Evolutionary conservation across 2,888 invertebrate genomes (phyloP).

Genomic region (Lasioglossum villosulum): DNA sequence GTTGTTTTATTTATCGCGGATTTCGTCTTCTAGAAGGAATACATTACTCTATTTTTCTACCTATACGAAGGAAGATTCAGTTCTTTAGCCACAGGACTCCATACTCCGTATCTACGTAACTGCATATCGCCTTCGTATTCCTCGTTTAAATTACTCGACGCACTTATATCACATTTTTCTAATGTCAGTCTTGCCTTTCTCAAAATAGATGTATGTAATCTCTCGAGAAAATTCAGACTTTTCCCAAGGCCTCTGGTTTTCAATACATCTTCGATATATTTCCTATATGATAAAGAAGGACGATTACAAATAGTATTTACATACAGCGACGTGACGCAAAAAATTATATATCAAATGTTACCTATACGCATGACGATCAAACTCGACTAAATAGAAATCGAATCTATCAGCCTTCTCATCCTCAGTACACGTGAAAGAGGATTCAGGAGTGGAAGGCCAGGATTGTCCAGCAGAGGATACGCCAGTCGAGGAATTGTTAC

Average conservation of each 20-base stretch:
- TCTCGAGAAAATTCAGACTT: conserved; percentile 92
- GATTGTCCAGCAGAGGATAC: conserved; percentile 71
- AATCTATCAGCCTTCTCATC: conserved; percentile 73
- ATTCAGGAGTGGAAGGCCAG: conserved; percentile 76
- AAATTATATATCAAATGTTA: conserved; percentile 45
- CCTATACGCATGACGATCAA: conserved; percentile 80
- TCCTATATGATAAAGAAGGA: conserved; percentile 85
- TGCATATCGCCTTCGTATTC: conserved; percentile 85
- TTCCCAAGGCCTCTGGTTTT: conserved; percentile 95
- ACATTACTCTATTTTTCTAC: conserved; percentile 54
- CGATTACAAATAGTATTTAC: neutral
- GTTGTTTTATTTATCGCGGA: neutral
- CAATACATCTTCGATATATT: conserved; percentile 94
- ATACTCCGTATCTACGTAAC: conserved; percentile 89
- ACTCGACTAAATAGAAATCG: conserved; percentile 79
- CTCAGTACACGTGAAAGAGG: conserved; percentile 71
- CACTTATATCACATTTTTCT: conserved; percentile 82
- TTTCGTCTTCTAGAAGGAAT: neutral
- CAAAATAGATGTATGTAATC: conserved; percentile 89
- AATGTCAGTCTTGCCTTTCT: conserved; percentile 90
- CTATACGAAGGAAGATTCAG: conserved; percentile 94
- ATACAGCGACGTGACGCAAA: neutral
- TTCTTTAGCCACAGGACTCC: conserved; percentile 91
- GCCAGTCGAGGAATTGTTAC: conserved; percentile 76
- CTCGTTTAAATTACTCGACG: conserved; percentile 65